phyloP scores from a whole-genome alignment of 92 coral and sea anemone genomes.

The Phenganax subtilis region DNA sequence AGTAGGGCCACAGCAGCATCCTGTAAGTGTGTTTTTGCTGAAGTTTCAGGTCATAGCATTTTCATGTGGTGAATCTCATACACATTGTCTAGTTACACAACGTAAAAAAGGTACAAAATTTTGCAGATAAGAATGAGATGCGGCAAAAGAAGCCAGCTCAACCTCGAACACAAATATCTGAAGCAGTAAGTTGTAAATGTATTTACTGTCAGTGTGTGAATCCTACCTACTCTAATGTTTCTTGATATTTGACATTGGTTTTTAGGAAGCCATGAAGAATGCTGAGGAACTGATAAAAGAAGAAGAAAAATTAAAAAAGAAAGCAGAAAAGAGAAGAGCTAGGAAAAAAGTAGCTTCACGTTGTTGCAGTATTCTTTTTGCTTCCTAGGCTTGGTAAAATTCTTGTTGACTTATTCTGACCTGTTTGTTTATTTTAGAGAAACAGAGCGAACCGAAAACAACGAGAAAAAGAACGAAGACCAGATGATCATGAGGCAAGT shows the following conservation, averaged over 20 bases:
- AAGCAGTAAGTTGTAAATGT: constrained; percentile 25
- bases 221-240: background rate
- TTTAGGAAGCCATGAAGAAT: constrained; percentile 93
- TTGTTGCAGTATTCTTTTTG: background rate
- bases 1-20: background rate
- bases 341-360: constrained; percentile 72
- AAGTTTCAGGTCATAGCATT: too few species aligned
- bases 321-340: constrained; percentile 90
- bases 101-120: background rate
- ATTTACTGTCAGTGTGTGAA: background rate
- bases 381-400: background rate
- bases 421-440: constrained; percentile 9
- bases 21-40: background rate
- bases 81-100: background rate
- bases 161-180: constrained; percentile 10
- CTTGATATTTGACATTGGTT: background rate
- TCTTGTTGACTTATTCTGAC: background rate
- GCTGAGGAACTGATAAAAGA: constrained; percentile 95
- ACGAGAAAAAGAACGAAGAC: constrained; percentile 11
- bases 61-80: too few species aligned
- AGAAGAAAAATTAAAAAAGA: constrained; percentile 84
- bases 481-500: constrained; percentile 4
- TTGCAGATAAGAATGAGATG: constrained; percentile 19
- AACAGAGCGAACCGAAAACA: constrained; percentile 30
- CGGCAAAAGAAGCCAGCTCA: background rate